These are phyloP conservation scores for Podarcis cretensis DNA, from an alignment of 2,113 vertebrate genomes.

Conservation along the genomic window DNA sequence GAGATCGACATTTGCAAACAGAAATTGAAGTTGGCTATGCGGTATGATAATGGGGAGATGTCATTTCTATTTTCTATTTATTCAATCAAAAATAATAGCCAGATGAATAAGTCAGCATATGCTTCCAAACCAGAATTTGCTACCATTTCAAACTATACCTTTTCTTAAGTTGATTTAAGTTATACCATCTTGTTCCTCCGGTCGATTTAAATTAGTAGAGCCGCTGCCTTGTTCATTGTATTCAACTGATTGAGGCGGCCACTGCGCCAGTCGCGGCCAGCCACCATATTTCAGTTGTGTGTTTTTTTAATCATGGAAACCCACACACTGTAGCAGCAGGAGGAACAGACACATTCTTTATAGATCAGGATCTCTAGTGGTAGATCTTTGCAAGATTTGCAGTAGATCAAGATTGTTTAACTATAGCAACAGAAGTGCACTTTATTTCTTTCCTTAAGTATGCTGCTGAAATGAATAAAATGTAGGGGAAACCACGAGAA, in stretches of 20 bases:
- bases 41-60: not conserved
- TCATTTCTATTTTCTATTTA: not conserved
- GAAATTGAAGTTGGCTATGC: not conserved
- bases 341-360: not conserved
- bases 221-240: conserved; percentile 10
- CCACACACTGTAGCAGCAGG: not conserved
- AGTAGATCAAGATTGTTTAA: not conserved
- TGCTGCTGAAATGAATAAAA: not conserved
- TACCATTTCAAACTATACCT: not conserved
- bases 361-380: not conserved
- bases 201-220: not conserved
- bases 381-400: not conserved
- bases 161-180: not conserved
- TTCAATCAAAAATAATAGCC: not conserved
- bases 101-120: not conserved
- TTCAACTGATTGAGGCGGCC: not conserved
- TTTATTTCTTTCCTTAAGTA: not conserved
- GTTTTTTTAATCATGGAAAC: not conserved
- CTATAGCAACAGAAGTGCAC: not conserved
- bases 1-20: not conserved
- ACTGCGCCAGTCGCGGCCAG: not conserved
- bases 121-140: not conserved
- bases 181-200: not conserved
- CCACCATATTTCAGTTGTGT: not conserved
- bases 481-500: not conserved